A percentile compares a stretch with the other conserved stretches of the same genome.
Conservation (phyloP, 2,888 invertebrate genomes). For the Polydrusus tereticollis region DNA sequence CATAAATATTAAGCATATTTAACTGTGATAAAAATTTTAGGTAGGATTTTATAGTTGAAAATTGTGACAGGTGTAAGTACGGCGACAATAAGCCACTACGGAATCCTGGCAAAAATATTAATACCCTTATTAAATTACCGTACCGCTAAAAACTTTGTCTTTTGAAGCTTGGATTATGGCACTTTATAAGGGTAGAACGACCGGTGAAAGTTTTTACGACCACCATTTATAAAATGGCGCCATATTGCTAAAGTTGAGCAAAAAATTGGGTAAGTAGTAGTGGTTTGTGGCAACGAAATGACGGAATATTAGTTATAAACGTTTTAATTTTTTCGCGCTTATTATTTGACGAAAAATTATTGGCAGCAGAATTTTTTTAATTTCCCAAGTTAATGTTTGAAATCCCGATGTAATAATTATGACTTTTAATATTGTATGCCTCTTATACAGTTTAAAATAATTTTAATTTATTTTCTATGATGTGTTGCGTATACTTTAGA, state of each 20-base stretch:
- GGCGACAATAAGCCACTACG: constrained; percentile 23
- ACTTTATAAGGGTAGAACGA: constrained; percentile 47
- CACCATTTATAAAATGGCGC: constrained; percentile 37
- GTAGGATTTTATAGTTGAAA: not conserved
- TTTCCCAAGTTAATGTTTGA: too few species aligned
- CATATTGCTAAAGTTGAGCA: constrained; percentile 41
- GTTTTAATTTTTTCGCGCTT: too few species aligned
- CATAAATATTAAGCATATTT: too few species aligned
- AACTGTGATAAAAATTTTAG: not conserved
- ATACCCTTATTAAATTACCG: constrained; percentile 41
- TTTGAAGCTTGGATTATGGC: constrained; percentile 41
- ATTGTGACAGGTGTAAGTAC: constrained; percentile 17
- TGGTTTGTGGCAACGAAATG: constrained; percentile 8
- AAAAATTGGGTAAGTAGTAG: not conserved
- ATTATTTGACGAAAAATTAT: too few species aligned
- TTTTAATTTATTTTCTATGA: too few species aligned
- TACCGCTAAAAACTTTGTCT: constrained; percentile 45
- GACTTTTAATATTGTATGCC: too few species aligned
- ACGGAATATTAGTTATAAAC: not conserved
- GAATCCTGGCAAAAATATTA: constrained; percentile 41
- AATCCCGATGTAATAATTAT: too few species aligned
- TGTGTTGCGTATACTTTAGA: too few species aligned
- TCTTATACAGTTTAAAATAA: too few species aligned
- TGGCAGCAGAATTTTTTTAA: too few species aligned
- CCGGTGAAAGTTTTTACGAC: constrained; percentile 46